phyloP scores from a whole-genome alignment of 2,113 vertebrate species.

The Eulemur rufifrons region DNA sequence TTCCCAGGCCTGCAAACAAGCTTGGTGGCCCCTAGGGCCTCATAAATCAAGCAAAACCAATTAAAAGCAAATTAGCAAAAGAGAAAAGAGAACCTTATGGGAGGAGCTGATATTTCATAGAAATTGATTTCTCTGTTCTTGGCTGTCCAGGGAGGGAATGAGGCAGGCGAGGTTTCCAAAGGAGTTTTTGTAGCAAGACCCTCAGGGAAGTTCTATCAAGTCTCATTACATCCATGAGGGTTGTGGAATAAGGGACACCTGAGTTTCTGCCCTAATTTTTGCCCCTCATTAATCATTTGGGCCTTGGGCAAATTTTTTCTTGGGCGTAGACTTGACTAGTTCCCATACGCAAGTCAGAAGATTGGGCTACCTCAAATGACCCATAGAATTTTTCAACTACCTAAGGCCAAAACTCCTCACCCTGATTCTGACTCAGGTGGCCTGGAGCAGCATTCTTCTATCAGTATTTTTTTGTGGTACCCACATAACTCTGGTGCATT shows the following conservation, averaged over 20 bases:
- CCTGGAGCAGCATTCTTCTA: neutral
- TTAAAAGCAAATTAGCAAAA: slow-evolving; percentile 14
- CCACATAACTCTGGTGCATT: neutral
- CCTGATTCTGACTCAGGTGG: slow-evolving; percentile 8
- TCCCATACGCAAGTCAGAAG: neutral
- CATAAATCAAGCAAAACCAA: slow-evolving; percentile 25
- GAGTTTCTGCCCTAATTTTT: neutral
- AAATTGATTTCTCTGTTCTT: neutral
- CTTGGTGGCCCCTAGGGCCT: neutral
- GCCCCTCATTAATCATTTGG: neutral
- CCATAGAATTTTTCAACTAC: neutral
- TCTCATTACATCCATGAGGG: neutral
- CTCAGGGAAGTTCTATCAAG: neutral
- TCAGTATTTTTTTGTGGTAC: neutral
- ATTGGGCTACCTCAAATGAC: neutral
- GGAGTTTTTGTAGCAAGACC: neutral
- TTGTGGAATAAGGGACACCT: neutral
- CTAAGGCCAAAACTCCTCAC: neutral
- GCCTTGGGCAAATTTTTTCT: neutral
- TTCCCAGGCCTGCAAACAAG: neutral
- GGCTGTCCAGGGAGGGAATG: neutral
- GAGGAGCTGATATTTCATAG: neutral
- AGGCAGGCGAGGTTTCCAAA: neutral
- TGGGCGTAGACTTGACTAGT: neutral
- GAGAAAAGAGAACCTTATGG: neutral